Evolutionary conservation across 2,113 vertebrate species (phyloP).

Genomic region (Onychostoma macrolepis): DNA sequence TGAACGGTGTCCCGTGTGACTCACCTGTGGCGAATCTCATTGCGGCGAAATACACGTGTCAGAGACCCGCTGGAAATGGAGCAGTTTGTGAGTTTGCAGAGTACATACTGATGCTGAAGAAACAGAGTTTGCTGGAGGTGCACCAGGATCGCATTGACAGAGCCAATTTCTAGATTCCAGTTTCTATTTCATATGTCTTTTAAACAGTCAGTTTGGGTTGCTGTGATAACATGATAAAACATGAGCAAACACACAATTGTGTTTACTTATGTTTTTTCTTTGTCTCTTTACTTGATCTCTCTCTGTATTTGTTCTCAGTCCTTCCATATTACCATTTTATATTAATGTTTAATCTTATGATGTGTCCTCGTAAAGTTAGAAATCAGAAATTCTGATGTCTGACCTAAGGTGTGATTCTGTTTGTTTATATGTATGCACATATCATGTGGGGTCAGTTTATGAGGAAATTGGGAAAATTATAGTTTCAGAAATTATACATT

Average conservation of each 20-base stretch:
- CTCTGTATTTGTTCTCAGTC: background rate
- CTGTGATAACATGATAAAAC: background rate
- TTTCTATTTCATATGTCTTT: background rate
- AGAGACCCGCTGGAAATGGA: background rate
- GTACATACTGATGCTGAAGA: background rate
- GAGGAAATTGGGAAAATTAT: too few relatives aligned
- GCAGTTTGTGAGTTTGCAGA: background rate
- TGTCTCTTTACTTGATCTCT: background rate
- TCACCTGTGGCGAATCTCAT: background rate
- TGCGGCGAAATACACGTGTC: background rate
- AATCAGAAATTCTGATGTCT: too few relatives aligned
- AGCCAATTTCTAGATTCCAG: constrained; percentile 13
- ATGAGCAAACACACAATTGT: background rate
- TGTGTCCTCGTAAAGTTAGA: too few relatives aligned
- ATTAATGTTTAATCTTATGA: too few relatives aligned
- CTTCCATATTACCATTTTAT: background rate
- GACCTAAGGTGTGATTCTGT: too few relatives aligned
- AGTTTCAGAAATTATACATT: too few relatives aligned
- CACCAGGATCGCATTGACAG: constrained; percentile 60
- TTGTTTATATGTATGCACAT: too few relatives aligned
- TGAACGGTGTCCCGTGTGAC: background rate
- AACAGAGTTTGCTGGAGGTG: constrained; percentile 61
- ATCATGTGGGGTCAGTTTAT: too few relatives aligned
- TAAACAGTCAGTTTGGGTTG: background rate
- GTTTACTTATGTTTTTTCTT: background rate